Percentiles rank a stretch among this genome's conserved stretches.
phyloP scores from a whole-genome alignment of 2,113 vertebrate species.

The Haemorhous mexicanus region DNA sequence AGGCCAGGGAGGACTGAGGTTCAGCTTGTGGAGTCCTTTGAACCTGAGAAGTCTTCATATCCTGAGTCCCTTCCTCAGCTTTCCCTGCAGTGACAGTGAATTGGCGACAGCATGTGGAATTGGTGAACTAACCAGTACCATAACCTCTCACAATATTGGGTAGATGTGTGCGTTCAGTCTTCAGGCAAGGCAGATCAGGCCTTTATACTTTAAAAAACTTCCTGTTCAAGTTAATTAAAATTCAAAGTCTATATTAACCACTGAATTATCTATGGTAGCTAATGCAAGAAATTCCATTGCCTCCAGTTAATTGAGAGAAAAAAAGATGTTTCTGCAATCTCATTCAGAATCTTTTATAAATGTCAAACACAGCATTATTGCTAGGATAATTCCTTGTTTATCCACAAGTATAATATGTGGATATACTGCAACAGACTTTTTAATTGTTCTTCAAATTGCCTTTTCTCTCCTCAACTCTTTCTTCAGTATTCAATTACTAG shows the following conservation, averaged over 20 bases:
- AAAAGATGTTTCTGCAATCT: background rate
- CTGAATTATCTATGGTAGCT: background rate
- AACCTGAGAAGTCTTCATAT: background rate
- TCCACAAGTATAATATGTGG: background rate
- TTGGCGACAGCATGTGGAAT: background rate
- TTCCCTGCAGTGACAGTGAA: background rate
- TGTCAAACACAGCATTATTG: background rate
- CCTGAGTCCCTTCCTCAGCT: background rate
- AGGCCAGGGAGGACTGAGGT: background rate
- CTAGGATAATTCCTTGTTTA: background rate
- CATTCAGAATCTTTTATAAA: background rate
- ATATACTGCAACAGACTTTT: background rate
- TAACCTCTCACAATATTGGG: background rate
- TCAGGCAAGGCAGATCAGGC: background rate
- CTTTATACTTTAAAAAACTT: background rate
- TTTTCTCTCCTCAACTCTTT: background rate
- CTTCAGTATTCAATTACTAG: background rate
- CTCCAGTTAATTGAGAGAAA: background rate
- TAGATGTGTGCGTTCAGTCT: background rate
- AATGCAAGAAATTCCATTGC: background rate
- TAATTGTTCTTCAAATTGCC: background rate
- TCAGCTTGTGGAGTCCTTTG: background rate
- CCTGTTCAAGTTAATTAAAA: background rate
- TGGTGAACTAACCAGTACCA: background rate
- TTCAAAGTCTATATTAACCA: background rate